Evolutionary conservation across 2,113 vertebrate species (phyloP).

Genomic region (Tragelaphus buxtoni): DNA sequence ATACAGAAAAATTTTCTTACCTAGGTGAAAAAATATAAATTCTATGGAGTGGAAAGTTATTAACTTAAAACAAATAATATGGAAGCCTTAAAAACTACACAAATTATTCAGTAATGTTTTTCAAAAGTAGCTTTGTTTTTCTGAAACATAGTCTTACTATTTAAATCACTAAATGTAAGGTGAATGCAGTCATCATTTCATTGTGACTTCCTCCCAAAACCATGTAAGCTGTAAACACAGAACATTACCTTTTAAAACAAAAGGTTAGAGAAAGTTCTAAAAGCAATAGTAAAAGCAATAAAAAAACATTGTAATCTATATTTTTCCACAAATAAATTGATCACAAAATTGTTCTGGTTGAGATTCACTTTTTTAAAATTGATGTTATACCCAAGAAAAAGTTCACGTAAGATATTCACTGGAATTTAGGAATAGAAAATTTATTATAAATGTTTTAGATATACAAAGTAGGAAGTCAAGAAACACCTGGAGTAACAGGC

Average conservation of each 20-base stretch:
- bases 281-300: not conserved
- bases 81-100: not conserved
- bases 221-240: too few species aligned
- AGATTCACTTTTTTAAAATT: not conserved
- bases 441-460: not conserved
- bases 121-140: not conserved
- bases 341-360: not conserved
- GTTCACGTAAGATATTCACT: not conserved
- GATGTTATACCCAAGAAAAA: not conserved
- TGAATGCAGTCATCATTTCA: not conserved
- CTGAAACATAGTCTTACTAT: not conserved
- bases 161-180: slow-evolving; percentile 27
- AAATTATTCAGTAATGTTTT: slow-evolving; percentile 2
- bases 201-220: not conserved
- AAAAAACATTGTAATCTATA: not conserved
- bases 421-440: not conserved
- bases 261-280: not conserved
- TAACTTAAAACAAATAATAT: not conserved
- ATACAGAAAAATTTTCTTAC: not conserved
- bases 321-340: not conserved
- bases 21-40: not conserved
- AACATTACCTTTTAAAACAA: not conserved
- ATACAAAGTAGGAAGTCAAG: too few species aligned
- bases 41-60: not conserved
- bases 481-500: too few species aligned